Evolutionary conservation across 64 coral and sea anemone species (phyloP).

Genomic region (Actinia equina): DNA sequence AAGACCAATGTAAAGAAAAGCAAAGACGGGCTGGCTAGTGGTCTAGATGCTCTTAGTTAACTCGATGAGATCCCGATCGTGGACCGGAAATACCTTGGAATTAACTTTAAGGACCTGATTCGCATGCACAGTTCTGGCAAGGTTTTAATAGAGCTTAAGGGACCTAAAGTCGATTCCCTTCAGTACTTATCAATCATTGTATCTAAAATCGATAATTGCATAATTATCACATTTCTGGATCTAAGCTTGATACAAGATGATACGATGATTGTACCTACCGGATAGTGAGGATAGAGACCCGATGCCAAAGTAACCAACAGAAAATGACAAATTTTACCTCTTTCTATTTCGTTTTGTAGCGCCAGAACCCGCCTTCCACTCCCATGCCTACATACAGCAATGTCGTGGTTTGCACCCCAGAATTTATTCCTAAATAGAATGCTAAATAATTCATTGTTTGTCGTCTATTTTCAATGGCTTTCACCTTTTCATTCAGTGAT

Average conservation of each 20-base stretch:
- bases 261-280: constrained; percentile 65
- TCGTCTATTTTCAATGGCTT: constrained; percentile 77
- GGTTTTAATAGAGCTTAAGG: constrained; percentile 35
- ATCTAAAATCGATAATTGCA: constrained; percentile 99
- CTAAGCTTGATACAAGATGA: constrained; percentile 93
- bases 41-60: constrained; percentile 13
- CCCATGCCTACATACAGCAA: constrained; percentile 41
- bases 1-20: constrained; percentile 22
- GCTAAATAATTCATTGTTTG: constrained; percentile 93
- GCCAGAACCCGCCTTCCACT: background rate
- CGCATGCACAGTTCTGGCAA: constrained; percentile 29
- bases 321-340: background rate
- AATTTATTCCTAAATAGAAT: constrained; percentile 90
- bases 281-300: constrained; percentile 18
- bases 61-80: constrained; percentile 50
- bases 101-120: constrained; percentile 49
- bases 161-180: constrained; percentile 7
- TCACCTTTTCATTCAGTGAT: constrained; percentile 65
- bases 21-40: constrained; percentile 18
- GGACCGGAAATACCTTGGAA: constrained; percentile 77
- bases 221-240: constrained; percentile 99
- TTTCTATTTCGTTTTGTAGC: constrained; percentile 1
- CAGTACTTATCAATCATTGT: constrained; percentile 96
- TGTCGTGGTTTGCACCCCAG: constrained; percentile 91
- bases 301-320: background rate